Percentiles rank a stretch among this genome's conserved stretches.
phyloP scores from a whole-genome alignment of 2,797 vertebrate species.

The Manis javanica region DNA sequence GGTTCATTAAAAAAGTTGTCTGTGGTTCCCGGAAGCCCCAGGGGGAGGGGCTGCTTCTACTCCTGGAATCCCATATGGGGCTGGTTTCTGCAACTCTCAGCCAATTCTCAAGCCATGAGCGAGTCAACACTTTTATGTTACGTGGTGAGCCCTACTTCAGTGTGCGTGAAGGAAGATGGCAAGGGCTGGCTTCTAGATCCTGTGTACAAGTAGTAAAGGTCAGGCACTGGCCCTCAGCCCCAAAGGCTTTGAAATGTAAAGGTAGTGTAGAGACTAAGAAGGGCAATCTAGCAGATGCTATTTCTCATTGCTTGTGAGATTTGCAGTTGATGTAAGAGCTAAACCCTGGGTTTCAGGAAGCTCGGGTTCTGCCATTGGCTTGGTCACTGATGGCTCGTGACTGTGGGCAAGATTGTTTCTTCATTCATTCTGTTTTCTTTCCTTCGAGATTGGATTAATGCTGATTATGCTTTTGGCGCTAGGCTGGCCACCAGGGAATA shows the following conservation, averaged over 20 bases:
- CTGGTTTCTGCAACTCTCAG: slow-evolving; percentile 34
- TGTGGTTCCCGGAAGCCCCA: slow-evolving; percentile 66
- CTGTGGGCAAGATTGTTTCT: background rate
- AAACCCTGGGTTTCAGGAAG: background rate
- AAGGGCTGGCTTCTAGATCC: background rate
- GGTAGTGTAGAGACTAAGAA: background rate
- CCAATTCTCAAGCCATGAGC: background rate
- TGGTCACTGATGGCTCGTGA: background rate
- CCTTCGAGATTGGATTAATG: background rate
- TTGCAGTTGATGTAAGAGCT: background rate
- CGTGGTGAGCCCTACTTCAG: background rate
- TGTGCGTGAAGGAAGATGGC: too few relatives aligned
- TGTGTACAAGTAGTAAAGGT: background rate
- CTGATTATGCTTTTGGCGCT: background rate
- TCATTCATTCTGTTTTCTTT: background rate
- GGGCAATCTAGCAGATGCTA: too few relatives aligned
- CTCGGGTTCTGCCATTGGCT: background rate
- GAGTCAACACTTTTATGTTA: background rate
- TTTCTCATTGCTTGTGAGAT: background rate
- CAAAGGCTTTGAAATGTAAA: background rate
- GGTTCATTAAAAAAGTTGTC: slow-evolving; percentile 83
- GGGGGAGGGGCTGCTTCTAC: slow-evolving; percentile 65
- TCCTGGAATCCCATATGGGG: slow-evolving; percentile 70
- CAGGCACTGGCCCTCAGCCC: background rate
- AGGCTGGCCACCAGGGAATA: background rate